Evolutionary conservation across 2,113 vertebrate species (phyloP).

Genomic region (Gavialis gangeticus): DNA sequence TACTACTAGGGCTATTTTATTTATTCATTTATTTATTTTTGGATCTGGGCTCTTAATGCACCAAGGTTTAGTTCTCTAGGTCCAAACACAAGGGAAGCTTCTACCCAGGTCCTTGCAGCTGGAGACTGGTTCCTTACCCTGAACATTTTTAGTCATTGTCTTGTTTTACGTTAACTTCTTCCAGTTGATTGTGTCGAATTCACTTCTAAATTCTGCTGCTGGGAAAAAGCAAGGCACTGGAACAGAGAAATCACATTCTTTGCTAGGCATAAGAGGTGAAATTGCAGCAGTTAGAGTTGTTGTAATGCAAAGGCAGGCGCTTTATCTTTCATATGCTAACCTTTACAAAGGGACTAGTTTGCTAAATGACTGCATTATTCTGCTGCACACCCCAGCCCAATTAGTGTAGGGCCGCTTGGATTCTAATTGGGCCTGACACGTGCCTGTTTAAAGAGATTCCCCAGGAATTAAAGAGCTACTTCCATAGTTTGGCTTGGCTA

Average conservation of each 20-base stretch:
- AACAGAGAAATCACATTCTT: neutral
- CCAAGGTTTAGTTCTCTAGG: too few species aligned
- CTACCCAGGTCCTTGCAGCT: rapidly evolving
- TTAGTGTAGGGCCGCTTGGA: conserved; percentile 72
- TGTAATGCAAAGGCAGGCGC: conserved; percentile 29
- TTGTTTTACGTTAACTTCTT: neutral
- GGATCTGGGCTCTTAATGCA: too few species aligned
- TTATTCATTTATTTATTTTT: too few species aligned
- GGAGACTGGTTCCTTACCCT: neutral
- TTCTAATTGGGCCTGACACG: conserved; percentile 82
- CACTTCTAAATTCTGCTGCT: neutral
- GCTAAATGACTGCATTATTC: conserved; percentile 71
- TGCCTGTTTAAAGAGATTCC: conserved; percentile 82
- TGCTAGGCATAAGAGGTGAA: neutral
- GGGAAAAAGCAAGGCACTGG: neutral
- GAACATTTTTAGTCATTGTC: rapidly evolving
- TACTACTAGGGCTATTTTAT: too few species aligned
- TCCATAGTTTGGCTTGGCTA: conserved; percentile 82
- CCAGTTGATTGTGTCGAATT: neutral
- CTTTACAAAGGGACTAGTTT: conserved; percentile 71
- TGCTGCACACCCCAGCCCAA: conserved; percentile 74
- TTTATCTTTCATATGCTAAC: conserved; percentile 67
- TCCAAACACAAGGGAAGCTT: neutral
- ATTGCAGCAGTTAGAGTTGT: neutral
- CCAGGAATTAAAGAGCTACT: conserved; percentile 78